Evolutionary conservation across 2,888 invertebrate genomes (phyloP), one percentile per base, ranked within the genome.

Genomic region (Tinea semifulvella): DNA sequence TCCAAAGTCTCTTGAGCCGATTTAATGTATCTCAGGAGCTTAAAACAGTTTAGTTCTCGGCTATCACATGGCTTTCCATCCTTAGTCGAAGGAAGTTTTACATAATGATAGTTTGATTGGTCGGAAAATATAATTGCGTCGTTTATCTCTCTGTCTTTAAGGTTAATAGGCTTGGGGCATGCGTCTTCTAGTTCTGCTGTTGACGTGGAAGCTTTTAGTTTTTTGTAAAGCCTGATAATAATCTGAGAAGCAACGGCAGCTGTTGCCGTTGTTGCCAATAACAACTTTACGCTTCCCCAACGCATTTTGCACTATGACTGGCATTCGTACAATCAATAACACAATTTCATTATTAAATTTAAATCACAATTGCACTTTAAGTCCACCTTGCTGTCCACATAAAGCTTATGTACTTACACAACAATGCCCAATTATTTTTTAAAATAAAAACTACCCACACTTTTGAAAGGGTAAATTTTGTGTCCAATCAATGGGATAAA

Each of bases 81-180:
- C 50, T 63, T 73, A 46, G 69, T 77, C 1, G 70, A 65, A 49
- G 71, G 65, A 42, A 74, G 57, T 59, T 57, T 67, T 49, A 75
- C 64, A 2, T 70, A 67, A 46, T 74, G 74, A 42, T 65, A 68
- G 46, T 70, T 58, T 42, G 69, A 53, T 50, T 74, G 72, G 50
- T 79, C 73, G n/a, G 80, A 75, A 54, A 80, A 80, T 50, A 80
- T 54, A 56, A 80, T 76, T 0, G 80, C 80, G 53, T 80, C 80
- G 50, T 79, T 79, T 50, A 80, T 77, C 56, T 80, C 80, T 50
- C 72, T 68, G 53, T 68, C 71, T 54, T 62, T 80, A 26, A 56
- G 53, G 50, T 56, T 60, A 43, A 69, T 49, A 31, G 65, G 52
- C 52, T 75, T 76, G 51, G 60, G 65, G 52, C 65, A 66, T 27